Evolutionary conservation across 2,797 vertebrate species (phyloP), one percentile per base, ranked within the genome.

Genomic region (Salarias fasciatus): DNA sequence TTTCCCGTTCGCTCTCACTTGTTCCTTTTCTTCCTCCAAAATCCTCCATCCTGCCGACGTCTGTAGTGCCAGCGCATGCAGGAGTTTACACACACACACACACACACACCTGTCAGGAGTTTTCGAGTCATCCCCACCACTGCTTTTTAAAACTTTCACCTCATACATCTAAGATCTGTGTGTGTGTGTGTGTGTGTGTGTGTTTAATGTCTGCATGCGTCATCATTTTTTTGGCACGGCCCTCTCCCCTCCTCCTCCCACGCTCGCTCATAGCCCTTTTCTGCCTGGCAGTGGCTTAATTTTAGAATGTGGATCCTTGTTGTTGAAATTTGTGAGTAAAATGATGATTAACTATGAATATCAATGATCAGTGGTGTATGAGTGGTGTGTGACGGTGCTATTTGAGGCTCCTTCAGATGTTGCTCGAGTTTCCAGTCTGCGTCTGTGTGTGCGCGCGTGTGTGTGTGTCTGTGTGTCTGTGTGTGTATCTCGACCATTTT

Each of bases 331-430:
- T 67, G 71, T 72, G 64, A 60, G 62, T 60, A 52, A 79, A 86
- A 72, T 12, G 14, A 51, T 79, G 77, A 82, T 79, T 61, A 80
- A 61, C 52, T 65, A 18, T 77, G 69, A 83, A 61, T 77, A 67
- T 75, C 67, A 63, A 55, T 66, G 68, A 80, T 68, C 46, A 33
- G 53, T 11, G 6, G 36, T 41, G 49, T 53, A 35, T 60, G 50
- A 54, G 60, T 56, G 53, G 28, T 66, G 73, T 81, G 72, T 72
- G 73, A 72, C 60, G 28, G 50, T 0, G 35, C 60, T 84, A 69
- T 86, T 82, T 75, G 29, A 42, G 41, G 76, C 56, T 64, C 12
- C 24, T 41, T 67, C 31, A 43, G 15, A 59, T 72, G 76, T 74
- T 61, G 70, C 66, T 41, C 56, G 73, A 72, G 69, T 53, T 55